These are phyloP conservation scores for Lophura nycthemera DNA, from an alignment of 2,113 vertebrate genomes.

Conservation along the genomic window DNA sequence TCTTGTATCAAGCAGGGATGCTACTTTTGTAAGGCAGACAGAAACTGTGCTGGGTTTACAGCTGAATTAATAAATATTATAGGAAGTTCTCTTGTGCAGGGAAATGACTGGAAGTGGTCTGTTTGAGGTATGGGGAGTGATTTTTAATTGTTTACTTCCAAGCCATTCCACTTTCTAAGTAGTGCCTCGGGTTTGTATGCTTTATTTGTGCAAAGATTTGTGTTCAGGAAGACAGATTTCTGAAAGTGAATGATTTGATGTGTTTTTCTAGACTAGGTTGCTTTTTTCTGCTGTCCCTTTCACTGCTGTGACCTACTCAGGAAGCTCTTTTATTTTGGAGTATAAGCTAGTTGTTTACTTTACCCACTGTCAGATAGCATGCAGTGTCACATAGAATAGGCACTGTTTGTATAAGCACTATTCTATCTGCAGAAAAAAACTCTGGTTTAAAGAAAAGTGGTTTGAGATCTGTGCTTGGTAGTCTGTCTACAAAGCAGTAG, in stretches of 20 bases:
- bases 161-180: background rate
- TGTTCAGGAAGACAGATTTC: background rate
- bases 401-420: background rate
- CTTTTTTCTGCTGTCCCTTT: background rate
- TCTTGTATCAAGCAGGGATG: background rate
- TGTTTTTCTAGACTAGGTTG: background rate
- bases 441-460: background rate
- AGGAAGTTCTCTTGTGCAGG: background rate
- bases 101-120: background rate
- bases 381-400: constrained; percentile 15
- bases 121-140: background rate
- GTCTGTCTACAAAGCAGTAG: constrained; percentile 57
- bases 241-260: background rate
- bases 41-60: background rate
- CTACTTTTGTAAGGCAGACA: background rate
- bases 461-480: background rate
- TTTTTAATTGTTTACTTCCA: background rate
- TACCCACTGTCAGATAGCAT: constrained; percentile 24
- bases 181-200: background rate
- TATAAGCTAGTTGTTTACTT: background rate
- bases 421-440: background rate
- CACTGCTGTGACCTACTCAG: background rate
- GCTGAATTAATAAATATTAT: background rate
- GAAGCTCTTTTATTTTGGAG: background rate
- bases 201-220: background rate